These are phyloP conservation scores for Halichoeres trimaculatus DNA, from an alignment of 2,113 vertebrate genomes.

Conservation along the genomic window DNA sequence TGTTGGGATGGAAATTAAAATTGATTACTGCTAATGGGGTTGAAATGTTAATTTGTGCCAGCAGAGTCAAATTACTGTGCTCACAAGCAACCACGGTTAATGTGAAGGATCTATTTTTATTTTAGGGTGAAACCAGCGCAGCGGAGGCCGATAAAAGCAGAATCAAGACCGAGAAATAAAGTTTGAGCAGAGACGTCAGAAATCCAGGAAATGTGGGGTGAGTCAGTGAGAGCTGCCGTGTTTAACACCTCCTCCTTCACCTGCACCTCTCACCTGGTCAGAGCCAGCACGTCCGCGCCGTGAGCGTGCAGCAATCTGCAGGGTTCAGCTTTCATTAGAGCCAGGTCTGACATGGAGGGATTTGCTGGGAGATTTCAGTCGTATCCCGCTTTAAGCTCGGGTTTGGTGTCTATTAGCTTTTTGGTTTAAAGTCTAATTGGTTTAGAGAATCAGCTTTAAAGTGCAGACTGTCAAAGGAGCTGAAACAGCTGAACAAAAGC, in stretches of 20 bases:
- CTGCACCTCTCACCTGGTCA: not conserved
- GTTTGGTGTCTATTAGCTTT: not conserved
- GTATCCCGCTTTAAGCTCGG: not conserved
- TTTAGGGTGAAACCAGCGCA: no score
- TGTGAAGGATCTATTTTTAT: not conserved
- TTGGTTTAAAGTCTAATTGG: not conserved
- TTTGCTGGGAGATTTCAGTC: not conserved
- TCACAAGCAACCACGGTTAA: not conserved
- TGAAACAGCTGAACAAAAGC: not conserved
- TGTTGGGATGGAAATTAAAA: constrained; percentile 10
- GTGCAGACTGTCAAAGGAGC: not conserved
- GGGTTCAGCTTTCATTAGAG: not conserved
- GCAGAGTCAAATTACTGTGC: not conserved
- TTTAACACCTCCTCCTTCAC: not conserved
- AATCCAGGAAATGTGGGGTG: no score
- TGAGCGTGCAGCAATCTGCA: not conserved
- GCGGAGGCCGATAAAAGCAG: not conserved
- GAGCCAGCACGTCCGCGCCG: not conserved
- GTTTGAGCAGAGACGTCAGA: no score
- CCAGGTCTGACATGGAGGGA: not conserved
- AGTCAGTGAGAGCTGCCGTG: no score
- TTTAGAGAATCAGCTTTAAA: not conserved
- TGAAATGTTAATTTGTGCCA: constrained; percentile 20
- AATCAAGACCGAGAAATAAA: not conserved
- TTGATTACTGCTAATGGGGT: constrained; percentile 28